These are phyloP conservation scores for Muscicapa striata DNA, from an alignment of 2,797 vertebrate species.

Conservation along the genomic window DNA sequence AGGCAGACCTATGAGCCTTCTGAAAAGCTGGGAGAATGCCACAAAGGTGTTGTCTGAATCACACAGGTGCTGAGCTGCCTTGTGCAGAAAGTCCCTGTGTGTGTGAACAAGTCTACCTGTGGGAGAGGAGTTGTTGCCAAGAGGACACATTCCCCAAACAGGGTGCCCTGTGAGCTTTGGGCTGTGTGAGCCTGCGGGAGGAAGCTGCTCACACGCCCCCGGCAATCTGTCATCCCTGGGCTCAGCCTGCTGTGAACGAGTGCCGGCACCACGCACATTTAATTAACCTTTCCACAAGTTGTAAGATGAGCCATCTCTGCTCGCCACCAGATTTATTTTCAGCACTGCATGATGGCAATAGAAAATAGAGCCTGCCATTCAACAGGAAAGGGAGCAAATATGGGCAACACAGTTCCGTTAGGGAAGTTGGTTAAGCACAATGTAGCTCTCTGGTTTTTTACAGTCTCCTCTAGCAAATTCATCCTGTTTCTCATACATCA, in stretches of 20 bases:
- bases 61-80: background rate
- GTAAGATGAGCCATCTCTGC: slow-evolving; percentile 6
- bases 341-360: background rate
- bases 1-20: background rate
- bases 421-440: background rate
- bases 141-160: fast-evolving
- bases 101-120: background rate
- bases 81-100: background rate
- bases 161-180: fast-evolving
- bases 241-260: slow-evolving; percentile 11
- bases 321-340: background rate
- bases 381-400: background rate
- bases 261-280: slow-evolving; percentile 36
- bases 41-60: background rate
- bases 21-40: background rate
- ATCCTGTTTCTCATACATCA: background rate
- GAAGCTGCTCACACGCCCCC: background rate
- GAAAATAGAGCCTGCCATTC: slow-evolving; percentile 39
- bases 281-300: slow-evolving; percentile 57
- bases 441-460: background rate
- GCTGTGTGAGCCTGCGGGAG: background rate
- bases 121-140: fast-evolving
- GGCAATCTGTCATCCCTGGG: background rate
- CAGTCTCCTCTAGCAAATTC: background rate
- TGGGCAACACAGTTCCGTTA: background rate